These are phyloP conservation scores for Hymenopus coronatus DNA, from an alignment of 2,888 invertebrate genomes.

Conservation along the genomic window DNA sequence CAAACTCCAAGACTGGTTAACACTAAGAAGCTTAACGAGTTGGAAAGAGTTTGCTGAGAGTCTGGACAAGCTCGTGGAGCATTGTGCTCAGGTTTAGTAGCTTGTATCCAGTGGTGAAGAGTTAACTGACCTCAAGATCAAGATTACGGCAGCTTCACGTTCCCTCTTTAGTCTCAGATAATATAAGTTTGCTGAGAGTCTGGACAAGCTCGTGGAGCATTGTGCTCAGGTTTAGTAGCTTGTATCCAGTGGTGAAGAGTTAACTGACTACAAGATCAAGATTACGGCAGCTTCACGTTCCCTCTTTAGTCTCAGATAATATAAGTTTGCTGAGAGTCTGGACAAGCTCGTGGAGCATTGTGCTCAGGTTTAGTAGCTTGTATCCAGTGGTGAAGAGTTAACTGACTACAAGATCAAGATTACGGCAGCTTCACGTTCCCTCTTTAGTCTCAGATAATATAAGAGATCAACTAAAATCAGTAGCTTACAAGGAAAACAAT, in stretches of 20 bases:
- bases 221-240: background rate
- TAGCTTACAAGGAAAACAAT: too few relatives aligned
- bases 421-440: too few relatives aligned
- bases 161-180: too few relatives aligned
- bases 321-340: background rate
- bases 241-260: background rate
- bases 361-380: background rate
- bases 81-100: background rate
- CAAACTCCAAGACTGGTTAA: background rate
- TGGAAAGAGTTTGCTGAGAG: constrained; percentile 5
- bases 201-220: background rate
- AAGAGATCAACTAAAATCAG: too few relatives aligned
- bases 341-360: background rate
- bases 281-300: too few relatives aligned
- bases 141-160: too few relatives aligned
- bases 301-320: too few relatives aligned
- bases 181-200: background rate
- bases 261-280: background rate
- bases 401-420: background rate
- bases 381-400: background rate
- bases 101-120: background rate
- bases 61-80: background rate
- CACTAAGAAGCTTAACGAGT: constrained; percentile 18
- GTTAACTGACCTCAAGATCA: background rate
- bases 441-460: too few relatives aligned